phyloP scores from a whole-genome alignment of 2,113 vertebrate species.

The Rhinopomastus cyanomelas region DNA sequence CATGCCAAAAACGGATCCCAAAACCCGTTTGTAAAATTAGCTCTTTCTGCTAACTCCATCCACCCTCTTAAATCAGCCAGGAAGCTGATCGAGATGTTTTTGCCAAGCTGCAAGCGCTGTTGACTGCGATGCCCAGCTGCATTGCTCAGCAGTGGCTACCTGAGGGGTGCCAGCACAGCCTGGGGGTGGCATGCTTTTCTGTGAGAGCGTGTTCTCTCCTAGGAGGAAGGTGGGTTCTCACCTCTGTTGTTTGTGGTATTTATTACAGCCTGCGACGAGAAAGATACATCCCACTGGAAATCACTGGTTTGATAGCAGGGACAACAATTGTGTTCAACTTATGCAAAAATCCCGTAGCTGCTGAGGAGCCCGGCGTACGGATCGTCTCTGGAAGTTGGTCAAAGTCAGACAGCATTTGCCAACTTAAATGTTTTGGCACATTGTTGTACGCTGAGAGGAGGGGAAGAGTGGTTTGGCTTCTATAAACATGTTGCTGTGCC shows the following conservation, averaged over 20 bases:
- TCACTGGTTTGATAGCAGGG: not conserved
- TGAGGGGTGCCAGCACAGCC: not conserved
- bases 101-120: not conserved
- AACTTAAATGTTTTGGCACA: not conserved
- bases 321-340: not conserved
- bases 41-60: not conserved
- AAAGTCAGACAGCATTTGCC: not conserved
- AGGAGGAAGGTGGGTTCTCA: not conserved
- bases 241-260: not conserved
- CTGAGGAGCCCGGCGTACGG: not conserved
- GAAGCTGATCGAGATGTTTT: not conserved
- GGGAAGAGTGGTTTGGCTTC: not conserved
- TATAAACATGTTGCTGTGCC: not conserved
- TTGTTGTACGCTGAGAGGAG: not conserved
- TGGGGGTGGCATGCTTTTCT: not conserved
- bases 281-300: not conserved
- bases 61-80: not conserved
- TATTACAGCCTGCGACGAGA: not conserved
- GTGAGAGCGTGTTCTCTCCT: fast-evolving
- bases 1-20: not conserved
- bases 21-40: not conserved
- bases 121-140: not conserved
- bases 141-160: not conserved
- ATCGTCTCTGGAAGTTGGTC: not conserved
- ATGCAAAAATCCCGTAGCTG: not conserved